These are phyloP conservation scores for Ginglymostoma cirratum DNA, from an alignment of 2,113 vertebrate genomes.

Conservation along the genomic window DNA sequence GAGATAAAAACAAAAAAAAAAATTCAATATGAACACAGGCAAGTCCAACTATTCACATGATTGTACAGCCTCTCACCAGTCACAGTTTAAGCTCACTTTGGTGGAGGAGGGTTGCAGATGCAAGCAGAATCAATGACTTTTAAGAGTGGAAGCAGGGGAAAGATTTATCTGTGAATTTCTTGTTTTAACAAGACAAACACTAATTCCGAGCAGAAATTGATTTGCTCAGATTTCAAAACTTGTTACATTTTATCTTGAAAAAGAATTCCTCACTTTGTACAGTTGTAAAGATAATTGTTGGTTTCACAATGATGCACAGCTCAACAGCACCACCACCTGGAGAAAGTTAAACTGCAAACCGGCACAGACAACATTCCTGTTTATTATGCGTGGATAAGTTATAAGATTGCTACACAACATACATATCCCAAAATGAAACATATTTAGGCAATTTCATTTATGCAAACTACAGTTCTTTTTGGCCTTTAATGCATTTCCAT, in stretches of 20 bases:
- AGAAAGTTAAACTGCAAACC: background rate
- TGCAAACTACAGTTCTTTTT: background rate
- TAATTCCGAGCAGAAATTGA: background rate
- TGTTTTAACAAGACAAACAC: background rate
- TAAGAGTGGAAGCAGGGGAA: background rate
- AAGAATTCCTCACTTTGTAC: background rate
- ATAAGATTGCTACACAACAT: background rate
- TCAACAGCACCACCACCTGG: conserved; percentile 31
- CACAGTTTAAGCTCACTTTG: background rate
- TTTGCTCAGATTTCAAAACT: background rate
- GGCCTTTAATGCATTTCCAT: background rate
- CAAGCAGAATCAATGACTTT: background rate
- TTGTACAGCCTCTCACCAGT: background rate
- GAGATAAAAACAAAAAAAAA: background rate
- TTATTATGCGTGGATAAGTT: background rate
- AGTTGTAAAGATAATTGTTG: background rate
- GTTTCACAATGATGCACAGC: background rate
- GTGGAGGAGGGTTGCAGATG: background rate
- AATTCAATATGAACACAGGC: background rate
- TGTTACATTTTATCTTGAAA: background rate
- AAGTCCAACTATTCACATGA: background rate
- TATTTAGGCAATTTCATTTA: background rate
- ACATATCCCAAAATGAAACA: background rate
- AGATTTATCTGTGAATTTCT: background rate
- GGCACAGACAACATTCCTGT: background rate